Conservation (phyloP, 1,140 invertebrate species). For the Geopemphigus sp. region DNA sequence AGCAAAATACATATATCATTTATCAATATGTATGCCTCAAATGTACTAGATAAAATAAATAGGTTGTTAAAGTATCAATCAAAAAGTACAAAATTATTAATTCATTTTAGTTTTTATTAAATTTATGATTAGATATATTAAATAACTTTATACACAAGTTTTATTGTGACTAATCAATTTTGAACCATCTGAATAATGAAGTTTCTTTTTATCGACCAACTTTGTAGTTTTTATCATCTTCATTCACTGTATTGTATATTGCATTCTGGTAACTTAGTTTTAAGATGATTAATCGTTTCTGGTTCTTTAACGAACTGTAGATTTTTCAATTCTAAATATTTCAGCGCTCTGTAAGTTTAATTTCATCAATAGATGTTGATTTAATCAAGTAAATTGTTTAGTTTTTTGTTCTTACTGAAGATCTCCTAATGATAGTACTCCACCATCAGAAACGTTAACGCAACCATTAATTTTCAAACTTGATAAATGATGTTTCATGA, state of each 20-base stretch:
- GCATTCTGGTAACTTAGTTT: constrained; percentile 13
- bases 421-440: not conserved
- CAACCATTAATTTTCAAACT: constrained; percentile 32
- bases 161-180: not conserved
- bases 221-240: not conserved
- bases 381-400: not conserved
- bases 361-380: not conserved
- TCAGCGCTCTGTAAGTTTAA: constrained; percentile 15
- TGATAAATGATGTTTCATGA: constrained; percentile 12
- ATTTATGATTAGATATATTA: too few species aligned
- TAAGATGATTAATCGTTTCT: constrained; percentile 2
- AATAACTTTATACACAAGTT: not conserved
- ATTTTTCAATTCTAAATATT: constrained; percentile 41
- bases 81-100: too few species aligned
- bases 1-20: too few species aligned
- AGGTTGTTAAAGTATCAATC: too few species aligned
- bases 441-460: constrained; percentile 20
- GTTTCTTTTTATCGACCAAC: not conserved
- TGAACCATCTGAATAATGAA: not conserved
- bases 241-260: not conserved
- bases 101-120: too few species aligned
- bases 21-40: too few species aligned
- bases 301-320: constrained; percentile 3
- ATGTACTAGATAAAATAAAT: too few species aligned
- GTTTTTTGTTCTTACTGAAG: not conserved